Evolutionary conservation across 2,113 vertebrate species (phyloP).

Genomic region (Triplophysa tibetana): DNA sequence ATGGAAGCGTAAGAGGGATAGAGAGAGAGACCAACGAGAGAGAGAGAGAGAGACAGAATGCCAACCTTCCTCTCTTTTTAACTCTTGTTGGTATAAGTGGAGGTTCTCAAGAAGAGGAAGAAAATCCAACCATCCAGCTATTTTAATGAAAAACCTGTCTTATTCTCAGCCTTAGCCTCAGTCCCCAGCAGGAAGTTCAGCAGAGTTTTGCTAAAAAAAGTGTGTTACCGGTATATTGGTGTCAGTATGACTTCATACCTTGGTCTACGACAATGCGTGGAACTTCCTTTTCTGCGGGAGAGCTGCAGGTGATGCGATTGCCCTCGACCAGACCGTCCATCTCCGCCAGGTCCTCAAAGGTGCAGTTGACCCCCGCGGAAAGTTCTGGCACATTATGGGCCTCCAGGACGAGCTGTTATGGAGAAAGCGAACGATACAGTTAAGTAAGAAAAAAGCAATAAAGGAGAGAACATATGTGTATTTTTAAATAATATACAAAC

Average conservation of each 20-base stretch:
- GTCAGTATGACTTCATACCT: constrained; percentile 69
- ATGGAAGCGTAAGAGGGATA: constrained; percentile 8
- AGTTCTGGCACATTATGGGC: constrained; percentile 97
- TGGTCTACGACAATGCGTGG: constrained; percentile 91
- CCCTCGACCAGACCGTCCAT: constrained; percentile 94
- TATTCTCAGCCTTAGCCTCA: neutral
- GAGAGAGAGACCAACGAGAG: constrained; percentile 5
- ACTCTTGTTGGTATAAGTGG: constrained; percentile 13
- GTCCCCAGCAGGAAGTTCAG: too few species aligned
- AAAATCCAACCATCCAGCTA: constrained; percentile 27
- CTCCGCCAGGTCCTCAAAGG: constrained; percentile 94
- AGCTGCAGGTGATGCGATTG: constrained; percentile 90
- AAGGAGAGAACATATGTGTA: constrained; percentile 5
- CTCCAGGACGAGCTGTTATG: constrained; percentile 87
- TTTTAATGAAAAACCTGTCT: constrained; percentile 41
- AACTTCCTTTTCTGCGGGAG: constrained; percentile 92
- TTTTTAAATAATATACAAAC: neutral
- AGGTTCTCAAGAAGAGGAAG: constrained; percentile 27
- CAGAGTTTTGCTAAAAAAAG: too few species aligned
- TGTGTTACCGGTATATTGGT: neutral
- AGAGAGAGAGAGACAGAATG: constrained; percentile 50
- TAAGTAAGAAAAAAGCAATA: neutral
- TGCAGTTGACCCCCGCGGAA: constrained; percentile 94
- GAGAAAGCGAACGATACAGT: constrained; percentile 11
- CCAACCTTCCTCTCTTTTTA: constrained; percentile 23